phyloP scores from a whole-genome alignment of 2,113 vertebrate species.

The Numida meleagris region DNA sequence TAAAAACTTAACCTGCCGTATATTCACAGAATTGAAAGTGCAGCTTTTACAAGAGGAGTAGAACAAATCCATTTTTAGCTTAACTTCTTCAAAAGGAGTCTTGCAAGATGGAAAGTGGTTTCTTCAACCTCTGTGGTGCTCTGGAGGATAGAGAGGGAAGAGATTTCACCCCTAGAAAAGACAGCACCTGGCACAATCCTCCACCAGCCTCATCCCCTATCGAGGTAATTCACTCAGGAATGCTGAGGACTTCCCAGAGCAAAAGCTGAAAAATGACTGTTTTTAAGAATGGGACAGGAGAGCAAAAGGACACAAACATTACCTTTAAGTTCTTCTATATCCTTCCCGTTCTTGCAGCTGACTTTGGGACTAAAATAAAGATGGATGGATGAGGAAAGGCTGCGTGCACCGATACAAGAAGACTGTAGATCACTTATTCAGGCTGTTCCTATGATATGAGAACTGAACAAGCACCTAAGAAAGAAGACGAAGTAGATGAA shows the following conservation, averaged over 20 bases:
- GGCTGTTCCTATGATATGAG: background rate
- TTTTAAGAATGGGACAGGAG: background rate
- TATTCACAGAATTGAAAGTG: background rate
- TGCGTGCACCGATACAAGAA: background rate
- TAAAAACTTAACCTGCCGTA: background rate
- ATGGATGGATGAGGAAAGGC: background rate
- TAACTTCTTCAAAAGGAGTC: background rate
- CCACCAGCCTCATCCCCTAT: background rate
- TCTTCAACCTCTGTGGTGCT: background rate
- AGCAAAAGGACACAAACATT: background rate
- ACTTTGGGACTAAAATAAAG: background rate
- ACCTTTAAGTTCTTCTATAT: background rate
- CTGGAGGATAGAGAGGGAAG: background rate
- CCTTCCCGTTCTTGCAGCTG: background rate
- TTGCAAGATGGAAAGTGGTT: background rate
- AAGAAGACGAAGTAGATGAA: fast-evolving
- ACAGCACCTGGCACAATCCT: background rate
- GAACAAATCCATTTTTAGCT: background rate
- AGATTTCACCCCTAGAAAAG: background rate
- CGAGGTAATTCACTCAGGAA: background rate
- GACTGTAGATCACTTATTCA: background rate
- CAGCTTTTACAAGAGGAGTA: background rate
- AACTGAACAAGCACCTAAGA: background rate
- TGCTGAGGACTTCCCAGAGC: background rate
- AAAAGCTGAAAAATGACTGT: background rate